A percentile compares a stretch with the other conserved stretches of the same genome.
phyloP scores from a whole-genome alignment of 2,888 invertebrate species.

The Caenorhabditis parvicauda region DNA sequence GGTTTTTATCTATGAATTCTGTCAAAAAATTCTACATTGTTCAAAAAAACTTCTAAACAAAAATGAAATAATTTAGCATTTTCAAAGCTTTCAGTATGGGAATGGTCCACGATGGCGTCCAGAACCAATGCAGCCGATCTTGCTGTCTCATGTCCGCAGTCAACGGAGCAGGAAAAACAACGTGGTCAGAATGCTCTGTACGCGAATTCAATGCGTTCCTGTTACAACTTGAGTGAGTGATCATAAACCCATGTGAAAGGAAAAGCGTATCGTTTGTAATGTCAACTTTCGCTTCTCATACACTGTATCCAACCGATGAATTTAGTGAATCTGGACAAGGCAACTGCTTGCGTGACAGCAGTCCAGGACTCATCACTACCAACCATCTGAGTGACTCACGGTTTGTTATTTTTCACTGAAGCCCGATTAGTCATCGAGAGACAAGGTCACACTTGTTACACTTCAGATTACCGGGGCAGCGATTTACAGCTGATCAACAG shows the following conservation, averaged over 20 bases:
- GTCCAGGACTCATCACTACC: constrained; percentile 40
- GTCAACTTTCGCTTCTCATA: not conserved
- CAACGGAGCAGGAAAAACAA: constrained; percentile 63
- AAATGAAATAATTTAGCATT: not conserved
- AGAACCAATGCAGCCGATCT: constrained; percentile 58
- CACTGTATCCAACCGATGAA: not conserved
- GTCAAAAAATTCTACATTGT: too few species aligned
- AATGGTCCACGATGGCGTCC: constrained; percentile 63
- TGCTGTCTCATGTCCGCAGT: constrained; percentile 62
- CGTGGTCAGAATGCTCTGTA: constrained; percentile 60
- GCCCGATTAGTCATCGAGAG: not conserved
- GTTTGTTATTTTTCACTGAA: not conserved
- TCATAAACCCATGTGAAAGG: too few species aligned
- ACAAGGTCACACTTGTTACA: not conserved
- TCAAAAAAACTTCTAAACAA: not conserved
- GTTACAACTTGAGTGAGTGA: constrained; percentile 58
- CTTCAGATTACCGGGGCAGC: constrained; percentile 54
- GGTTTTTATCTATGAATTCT: too few species aligned
- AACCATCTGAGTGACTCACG: constrained; percentile 50
- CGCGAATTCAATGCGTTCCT: constrained; percentile 61
- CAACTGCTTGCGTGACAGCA: constrained; percentile 57
- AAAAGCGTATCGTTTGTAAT: not conserved
- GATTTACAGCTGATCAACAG: constrained; percentile 62
- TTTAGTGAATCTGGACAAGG: constrained; percentile 58
- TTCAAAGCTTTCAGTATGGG: constrained; percentile 54